Conservation (phyloP, 2,888 invertebrate species). For the Therioaphis trifolii region DNA sequence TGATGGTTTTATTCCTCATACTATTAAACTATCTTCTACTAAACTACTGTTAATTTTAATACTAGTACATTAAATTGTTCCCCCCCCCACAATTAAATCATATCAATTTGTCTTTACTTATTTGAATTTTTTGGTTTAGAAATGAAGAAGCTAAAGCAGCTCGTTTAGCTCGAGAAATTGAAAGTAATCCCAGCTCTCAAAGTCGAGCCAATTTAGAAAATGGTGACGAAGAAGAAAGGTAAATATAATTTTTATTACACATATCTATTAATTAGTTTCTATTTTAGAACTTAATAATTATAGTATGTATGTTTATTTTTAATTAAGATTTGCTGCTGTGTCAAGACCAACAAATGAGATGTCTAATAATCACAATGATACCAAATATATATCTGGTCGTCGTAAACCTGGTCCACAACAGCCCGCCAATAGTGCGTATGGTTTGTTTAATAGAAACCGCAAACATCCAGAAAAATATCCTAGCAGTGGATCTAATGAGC, state of each 20-base stretch:
- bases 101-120: too few species aligned
- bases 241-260: conserved; percentile 5
- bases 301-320: background rate
- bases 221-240: conserved; percentile 87
- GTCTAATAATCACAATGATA: conserved; percentile 53
- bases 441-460: conserved; percentile 56
- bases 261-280: too few species aligned
- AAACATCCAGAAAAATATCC: conserved; percentile 60
- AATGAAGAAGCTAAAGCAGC: conserved; percentile 82
- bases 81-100: too few species aligned
- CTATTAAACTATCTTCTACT: too few species aligned
- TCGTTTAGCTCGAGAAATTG: conserved; percentile 92
- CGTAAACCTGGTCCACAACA: conserved; percentile 58
- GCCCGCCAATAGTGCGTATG: conserved; percentile 51
- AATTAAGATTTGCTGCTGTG: conserved; percentile 81
- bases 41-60: too few species aligned
- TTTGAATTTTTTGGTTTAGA: conserved; percentile 57
- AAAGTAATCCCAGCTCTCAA: conserved; percentile 84
- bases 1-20: too few species aligned
- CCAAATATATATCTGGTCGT: conserved; percentile 48
- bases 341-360: conserved; percentile 68
- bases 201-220: conserved; percentile 88
- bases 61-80: too few species aligned
- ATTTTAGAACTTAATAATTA: background rate
- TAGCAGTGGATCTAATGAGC: conserved; percentile 57